phyloP scores from a whole-genome alignment of 2,797 vertebrate genomes.

The Florisuga fusca region DNA sequence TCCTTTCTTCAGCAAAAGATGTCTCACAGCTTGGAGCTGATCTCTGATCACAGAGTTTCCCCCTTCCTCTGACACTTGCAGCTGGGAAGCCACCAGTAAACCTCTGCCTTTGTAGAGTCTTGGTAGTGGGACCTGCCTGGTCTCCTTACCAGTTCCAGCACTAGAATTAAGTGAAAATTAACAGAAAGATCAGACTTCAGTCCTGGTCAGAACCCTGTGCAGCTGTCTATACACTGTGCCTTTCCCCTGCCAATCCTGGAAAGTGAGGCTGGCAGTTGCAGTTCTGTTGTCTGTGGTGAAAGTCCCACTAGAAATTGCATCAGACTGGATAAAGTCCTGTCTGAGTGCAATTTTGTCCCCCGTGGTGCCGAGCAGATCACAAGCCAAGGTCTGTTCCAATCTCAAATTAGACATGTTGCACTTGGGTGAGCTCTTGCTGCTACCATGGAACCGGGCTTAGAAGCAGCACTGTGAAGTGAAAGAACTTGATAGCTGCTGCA shows the following conservation, averaged over 20 bases:
- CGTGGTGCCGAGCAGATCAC: background rate
- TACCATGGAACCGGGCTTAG: background rate
- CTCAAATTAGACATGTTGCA: background rate
- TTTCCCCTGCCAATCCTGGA: constrained; percentile 36
- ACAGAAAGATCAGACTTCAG: background rate
- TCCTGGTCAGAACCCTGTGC: background rate
- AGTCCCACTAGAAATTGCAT: background rate
- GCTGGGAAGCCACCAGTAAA: background rate
- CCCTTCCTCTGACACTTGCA: background rate
- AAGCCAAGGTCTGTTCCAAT: background rate
- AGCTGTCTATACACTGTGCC: background rate
- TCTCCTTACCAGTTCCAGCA: background rate
- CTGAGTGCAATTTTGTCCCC: background rate
- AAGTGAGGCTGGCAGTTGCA: constrained; percentile 19
- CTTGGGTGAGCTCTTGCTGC: background rate
- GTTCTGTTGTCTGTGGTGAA: background rate
- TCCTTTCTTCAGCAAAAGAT: background rate
- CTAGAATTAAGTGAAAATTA: constrained; percentile 2
- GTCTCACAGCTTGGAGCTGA: background rate
- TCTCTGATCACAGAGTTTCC: background rate
- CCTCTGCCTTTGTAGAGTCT: background rate
- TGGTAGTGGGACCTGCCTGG: background rate
- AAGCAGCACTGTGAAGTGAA: background rate
- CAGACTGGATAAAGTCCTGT: background rate
- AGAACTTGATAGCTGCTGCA: background rate